Conservation (phyloP, 2,113 vertebrate genomes). For the Caretta caretta region DNA sequence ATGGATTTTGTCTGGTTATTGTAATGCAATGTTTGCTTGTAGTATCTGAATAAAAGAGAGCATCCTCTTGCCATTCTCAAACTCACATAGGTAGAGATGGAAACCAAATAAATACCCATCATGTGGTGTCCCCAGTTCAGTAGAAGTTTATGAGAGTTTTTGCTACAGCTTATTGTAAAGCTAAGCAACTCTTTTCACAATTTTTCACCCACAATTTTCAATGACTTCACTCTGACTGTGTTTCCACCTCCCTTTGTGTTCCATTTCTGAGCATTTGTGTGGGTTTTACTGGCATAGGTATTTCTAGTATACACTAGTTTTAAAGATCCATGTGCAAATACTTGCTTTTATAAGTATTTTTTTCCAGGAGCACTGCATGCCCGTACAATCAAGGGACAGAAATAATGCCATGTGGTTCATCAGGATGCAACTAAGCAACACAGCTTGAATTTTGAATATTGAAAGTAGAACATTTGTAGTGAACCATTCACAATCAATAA, state of each 20-base stretch:
- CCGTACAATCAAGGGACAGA: background rate
- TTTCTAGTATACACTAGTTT: background rate
- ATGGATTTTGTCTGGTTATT: background rate
- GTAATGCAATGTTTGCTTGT: background rate
- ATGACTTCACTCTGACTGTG: background rate
- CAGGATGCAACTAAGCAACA: background rate
- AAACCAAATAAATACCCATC: background rate
- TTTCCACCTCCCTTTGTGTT: background rate
- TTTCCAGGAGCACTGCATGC: background rate
- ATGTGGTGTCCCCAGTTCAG: background rate
- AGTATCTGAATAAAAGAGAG: background rate
- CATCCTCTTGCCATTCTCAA: background rate
- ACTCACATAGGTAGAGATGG: background rate
- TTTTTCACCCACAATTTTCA: background rate
- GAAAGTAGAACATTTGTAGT: background rate
- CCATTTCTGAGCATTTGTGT: background rate
- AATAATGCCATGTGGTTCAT: background rate
- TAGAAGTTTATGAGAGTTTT: background rate
- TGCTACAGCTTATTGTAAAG: background rate
- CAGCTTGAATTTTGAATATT: background rate
- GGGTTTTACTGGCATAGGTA: background rate
- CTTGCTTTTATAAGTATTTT: background rate
- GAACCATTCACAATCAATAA: background rate
- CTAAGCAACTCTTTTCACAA: background rate
- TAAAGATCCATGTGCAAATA: background rate